A percentile compares a stretch with the other conserved stretches of the same genome.
These are phyloP conservation scores for Mandrillus leucophaeus DNA, from an alignment of 2,113 vertebrate species.

Conservation along the genomic window DNA sequence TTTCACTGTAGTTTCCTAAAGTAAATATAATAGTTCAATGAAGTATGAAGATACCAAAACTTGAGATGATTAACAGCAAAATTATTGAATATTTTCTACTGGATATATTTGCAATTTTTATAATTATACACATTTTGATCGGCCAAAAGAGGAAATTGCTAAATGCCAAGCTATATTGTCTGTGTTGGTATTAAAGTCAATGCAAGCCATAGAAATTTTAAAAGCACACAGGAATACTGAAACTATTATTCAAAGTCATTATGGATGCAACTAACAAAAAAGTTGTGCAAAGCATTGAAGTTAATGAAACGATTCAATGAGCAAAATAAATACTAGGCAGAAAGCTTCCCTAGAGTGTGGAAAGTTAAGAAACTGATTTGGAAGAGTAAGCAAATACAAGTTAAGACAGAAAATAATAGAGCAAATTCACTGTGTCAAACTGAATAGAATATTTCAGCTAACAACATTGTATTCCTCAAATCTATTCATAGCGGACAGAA, in stretches of 20 bases:
- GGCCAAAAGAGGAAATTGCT: background rate
- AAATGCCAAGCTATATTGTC: background rate
- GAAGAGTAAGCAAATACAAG: slow-evolving; percentile 64
- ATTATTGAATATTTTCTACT: slow-evolving; percentile 26
- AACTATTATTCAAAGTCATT: background rate
- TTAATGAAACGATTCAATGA: slow-evolving; percentile 38
- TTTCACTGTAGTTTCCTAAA: background rate
- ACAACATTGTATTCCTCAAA: slow-evolving; percentile 61
- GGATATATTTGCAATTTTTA: background rate
- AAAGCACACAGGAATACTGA: background rate
- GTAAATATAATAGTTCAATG: background rate
- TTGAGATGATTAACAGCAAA: background rate
- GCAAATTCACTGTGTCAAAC: slow-evolving; percentile 61
- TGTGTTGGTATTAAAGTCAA: background rate
- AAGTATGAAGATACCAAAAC: background rate
- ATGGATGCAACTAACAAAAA: background rate
- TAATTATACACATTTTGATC: background rate
- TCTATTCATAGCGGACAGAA: slow-evolving; percentile 64
- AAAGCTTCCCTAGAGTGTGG: background rate
- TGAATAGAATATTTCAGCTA: slow-evolving; percentile 65
- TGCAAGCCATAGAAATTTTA: background rate
- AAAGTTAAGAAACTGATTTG: slow-evolving; percentile 55
- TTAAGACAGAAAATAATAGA: slow-evolving; percentile 64
- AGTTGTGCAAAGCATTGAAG: background rate
- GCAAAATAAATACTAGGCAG: background rate